Base-by-base conservation (phyloP, 2,113 vertebrate species). In the Chamaetylas fuelleborni region DNA sequence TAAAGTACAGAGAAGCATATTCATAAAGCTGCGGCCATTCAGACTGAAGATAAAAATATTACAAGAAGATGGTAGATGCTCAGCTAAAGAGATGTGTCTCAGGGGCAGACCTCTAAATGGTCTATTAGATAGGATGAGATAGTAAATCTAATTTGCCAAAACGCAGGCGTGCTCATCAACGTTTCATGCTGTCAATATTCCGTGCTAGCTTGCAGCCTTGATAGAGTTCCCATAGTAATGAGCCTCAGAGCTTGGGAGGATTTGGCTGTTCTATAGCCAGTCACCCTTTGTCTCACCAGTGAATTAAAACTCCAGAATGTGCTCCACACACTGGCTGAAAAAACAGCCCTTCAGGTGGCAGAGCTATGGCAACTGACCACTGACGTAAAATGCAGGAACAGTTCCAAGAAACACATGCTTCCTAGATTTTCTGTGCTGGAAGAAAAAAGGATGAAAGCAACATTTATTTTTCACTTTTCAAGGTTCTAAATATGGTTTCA, bases 131-230 rank as follows among this genome's bases (percentile, higher is more conserved):
- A 88, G 66, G 67, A 94, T 58, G 64, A 95, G 67, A 95, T 40
- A 88, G 85, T 48, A 95, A 93, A 96, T 86, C 81, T 90, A 81
- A 96, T 96, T 96, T 92, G 56, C 71, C 88, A 88, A 88, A 95
- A 96, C 0, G 1, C 81, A 90, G 74, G 53, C 64, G 0, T 67
- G 82, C 56, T 94, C 74, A 81, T 97, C 76, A 70, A 83, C 71
- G 40, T 94, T 91, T 91, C 88, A n/a, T 40, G 67, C 87, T 90
- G 92, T 82, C 92, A 90, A 86, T 95, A 74, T 77, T 83, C 79
- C 61, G 1, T 38, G 58, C 54, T 85, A 86, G 74, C 45, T 82
- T 94, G 79, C 9, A 4, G 71, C 56, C 90, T 43, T 87, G 54
- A 66, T 53, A n/a, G 67, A 91, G 69, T 45, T 89, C 64, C 51